phyloP scores from a whole-genome alignment of 2,888 invertebrate species.

The Gisinianus flammeolus region DNA sequence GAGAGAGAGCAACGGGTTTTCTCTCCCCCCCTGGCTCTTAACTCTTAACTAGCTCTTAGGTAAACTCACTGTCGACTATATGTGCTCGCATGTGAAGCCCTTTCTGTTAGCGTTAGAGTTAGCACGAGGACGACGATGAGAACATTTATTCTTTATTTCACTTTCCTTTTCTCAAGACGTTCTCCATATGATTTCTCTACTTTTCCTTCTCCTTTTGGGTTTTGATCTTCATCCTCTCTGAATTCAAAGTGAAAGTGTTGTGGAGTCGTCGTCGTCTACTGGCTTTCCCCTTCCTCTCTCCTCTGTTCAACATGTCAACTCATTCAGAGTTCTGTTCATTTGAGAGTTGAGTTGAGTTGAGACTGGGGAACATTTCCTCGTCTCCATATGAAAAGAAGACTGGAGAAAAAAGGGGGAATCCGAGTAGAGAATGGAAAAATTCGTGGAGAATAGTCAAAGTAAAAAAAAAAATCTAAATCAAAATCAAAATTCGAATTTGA shows the following conservation, averaged over 20 bases:
- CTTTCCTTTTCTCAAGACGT: neutral
- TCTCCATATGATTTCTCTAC: constrained; percentile 7
- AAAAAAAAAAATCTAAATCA: neutral
- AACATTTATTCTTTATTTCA: neutral
- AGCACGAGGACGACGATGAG: neutral
- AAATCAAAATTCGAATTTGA: neutral
- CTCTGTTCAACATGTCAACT: neutral
- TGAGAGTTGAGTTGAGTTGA: neutral
- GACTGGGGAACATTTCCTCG: no score
- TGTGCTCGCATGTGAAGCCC: neutral
- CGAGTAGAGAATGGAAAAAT: neutral
- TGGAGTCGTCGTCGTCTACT: no score
- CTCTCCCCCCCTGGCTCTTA: neutral
- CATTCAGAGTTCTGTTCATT: neutral
- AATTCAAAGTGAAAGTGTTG: neutral
- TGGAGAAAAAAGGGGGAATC: neutral
- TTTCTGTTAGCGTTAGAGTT: no score
- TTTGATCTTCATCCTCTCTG: neutral
- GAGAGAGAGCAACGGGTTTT: neutral
- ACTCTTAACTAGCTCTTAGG: neutral
- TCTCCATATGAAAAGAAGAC: no score
- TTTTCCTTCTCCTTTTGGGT: neutral
- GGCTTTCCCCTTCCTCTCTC: neutral
- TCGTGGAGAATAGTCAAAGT: neutral
- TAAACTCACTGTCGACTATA: neutral